These are phyloP conservation scores for Crocallis elinguaria DNA, from an alignment of 2,888 invertebrate species.

Conservation along the genomic window DNA sequence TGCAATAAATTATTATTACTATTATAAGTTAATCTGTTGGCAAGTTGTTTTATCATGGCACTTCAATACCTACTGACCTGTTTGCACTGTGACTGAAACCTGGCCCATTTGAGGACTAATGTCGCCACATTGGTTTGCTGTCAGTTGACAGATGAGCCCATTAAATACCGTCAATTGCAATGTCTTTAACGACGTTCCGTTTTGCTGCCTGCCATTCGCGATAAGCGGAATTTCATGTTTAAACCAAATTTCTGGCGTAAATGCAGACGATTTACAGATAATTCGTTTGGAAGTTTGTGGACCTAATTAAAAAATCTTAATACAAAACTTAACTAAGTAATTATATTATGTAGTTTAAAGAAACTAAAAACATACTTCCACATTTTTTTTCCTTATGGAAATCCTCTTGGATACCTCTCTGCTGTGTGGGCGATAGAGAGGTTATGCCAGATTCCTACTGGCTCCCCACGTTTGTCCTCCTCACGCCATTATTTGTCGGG, in stretches of 20 bases:
- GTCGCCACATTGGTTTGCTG: slow-evolving; percentile 34
- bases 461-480: no score
- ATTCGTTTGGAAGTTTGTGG: neutral
- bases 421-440: no score
- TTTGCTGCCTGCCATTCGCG: slow-evolving; percentile 17
- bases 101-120: slow-evolving; percentile 23
- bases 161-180: slow-evolving; percentile 37
- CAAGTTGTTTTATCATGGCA: neutral
- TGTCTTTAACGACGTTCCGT: slow-evolving; percentile 22
- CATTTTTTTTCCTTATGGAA: no score
- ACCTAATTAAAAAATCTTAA: no score
- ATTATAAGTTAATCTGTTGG: neutral
- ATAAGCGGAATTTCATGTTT: slow-evolving; percentile 15
- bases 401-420: no score
- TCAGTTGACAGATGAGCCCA: slow-evolving; percentile 34
- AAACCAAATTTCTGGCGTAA: neutral
- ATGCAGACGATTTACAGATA: neutral
- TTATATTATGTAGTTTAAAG: no score
- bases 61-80: slow-evolving; percentile 11
- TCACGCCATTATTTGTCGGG: no score
- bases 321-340: no score
- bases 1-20: no score
- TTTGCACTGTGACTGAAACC: slow-evolving; percentile 4
- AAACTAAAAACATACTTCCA: no score
- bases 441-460: no score